Evolutionary conservation across 2,888 invertebrate genomes (phyloP).

Genomic region (Elysia crispata): DNA sequence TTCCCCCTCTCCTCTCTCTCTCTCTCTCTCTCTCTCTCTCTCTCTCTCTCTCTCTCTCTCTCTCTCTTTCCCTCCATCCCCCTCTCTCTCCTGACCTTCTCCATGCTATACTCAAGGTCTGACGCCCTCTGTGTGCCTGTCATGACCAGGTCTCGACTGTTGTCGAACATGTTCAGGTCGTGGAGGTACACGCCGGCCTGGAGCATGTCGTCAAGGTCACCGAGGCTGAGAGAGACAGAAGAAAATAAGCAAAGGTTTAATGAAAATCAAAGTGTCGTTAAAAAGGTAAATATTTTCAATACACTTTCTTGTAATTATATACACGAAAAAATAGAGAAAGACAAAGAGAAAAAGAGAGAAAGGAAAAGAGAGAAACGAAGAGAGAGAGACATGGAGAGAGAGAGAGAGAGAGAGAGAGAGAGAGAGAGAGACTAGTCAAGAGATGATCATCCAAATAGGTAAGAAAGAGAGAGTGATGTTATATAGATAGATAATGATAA

Average conservation of each 20-base stretch:
- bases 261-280: too few relatives aligned
- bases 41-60: too few relatives aligned
- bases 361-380: conserved; percentile 13
- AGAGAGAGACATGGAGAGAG: conserved; percentile 41
- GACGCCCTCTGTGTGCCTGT: conserved; percentile 82
- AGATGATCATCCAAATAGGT: conserved; percentile 15
- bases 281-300: too few relatives aligned
- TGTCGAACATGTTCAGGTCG: conserved; percentile 98
- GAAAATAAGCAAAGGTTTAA: not conserved
- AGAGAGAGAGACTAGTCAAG: conserved; percentile 43
- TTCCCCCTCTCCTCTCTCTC: too few relatives aligned
- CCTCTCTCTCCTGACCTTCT: conserved; percentile 66
- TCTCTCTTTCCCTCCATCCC: too few relatives aligned
- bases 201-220: conserved; percentile 87
- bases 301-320: too few relatives aligned
- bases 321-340: conserved; percentile 22
- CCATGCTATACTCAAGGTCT: conserved; percentile 70
- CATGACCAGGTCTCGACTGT: conserved; percentile 96
- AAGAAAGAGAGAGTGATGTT: too few relatives aligned
- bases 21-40: too few relatives aligned
- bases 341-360: too few relatives aligned
- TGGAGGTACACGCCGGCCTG: conserved; percentile 89
- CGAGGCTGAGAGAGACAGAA: conserved; percentile 57
- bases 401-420: conserved; percentile 44
- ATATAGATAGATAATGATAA: too few relatives aligned